These are phyloP conservation scores for Palloptera scutellata DNA, from an alignment of 2,888 invertebrate genomes.

Conservation along the genomic window DNA sequence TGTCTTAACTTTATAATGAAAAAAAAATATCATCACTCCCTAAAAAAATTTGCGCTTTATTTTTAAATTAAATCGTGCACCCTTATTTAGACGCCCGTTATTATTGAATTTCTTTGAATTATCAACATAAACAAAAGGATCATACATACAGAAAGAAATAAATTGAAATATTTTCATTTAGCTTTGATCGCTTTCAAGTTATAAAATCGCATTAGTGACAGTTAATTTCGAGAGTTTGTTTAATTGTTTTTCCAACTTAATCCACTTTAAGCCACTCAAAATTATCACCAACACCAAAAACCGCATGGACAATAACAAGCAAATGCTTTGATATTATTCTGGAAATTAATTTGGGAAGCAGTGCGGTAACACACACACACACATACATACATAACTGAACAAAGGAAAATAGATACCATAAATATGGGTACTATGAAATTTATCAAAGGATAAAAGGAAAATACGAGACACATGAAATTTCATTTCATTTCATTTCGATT, in stretches of 20 bases:
- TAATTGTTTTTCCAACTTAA: conserved; percentile 33
- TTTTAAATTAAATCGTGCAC: no score
- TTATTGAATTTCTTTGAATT: no score
- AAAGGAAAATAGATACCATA: background rate
- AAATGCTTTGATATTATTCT: no score
- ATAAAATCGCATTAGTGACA: background rate
- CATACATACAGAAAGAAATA: conserved; percentile 1
- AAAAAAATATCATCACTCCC: no score
- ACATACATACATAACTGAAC: background rate
- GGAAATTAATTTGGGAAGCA: no score
- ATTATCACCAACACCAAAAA: conserved; percentile 24
- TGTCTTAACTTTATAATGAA: no score
- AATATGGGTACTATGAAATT: background rate
- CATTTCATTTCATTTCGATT: background rate
- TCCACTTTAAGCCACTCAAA: conserved; percentile 52
- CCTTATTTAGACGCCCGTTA: no score
- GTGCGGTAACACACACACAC: background rate
- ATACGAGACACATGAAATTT: background rate
- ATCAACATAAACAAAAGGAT: no score
- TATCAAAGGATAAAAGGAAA: background rate
- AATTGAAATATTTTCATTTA: conserved; percentile 3
- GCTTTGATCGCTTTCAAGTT: background rate
- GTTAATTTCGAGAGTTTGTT: conserved; percentile 6
- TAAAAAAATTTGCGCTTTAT: no score
- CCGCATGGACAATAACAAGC: background rate